Conservation (phyloP, 2,113 vertebrate species). For the Dromas ardeola region DNA sequence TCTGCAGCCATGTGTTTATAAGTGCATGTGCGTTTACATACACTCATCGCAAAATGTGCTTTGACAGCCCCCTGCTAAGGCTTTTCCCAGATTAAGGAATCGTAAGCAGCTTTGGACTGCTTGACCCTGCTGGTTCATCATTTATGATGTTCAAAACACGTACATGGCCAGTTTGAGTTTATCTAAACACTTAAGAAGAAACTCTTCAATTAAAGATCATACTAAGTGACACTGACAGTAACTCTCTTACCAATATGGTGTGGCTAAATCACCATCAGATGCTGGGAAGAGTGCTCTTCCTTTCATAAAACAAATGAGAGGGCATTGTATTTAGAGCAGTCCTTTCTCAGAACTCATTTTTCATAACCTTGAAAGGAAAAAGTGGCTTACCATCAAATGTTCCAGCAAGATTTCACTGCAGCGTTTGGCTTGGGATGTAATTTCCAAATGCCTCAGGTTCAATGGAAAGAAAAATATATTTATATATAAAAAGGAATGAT, state of each 20-base stretch:
- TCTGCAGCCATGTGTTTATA: not conserved
- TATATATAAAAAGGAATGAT: not conserved
- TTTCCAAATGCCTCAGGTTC: not conserved
- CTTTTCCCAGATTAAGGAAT: constrained; percentile 28
- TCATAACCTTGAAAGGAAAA: not conserved
- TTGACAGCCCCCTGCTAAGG: not conserved
- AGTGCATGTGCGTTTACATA: not conserved
- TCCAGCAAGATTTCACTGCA: not conserved
- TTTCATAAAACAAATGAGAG: not conserved
- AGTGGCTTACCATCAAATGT: not conserved
- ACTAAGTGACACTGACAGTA: not conserved
- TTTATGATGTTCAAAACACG: not conserved
- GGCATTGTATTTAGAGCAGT: not conserved
- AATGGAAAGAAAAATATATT: not conserved
- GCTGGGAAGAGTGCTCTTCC: not conserved
- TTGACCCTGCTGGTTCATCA: not conserved
- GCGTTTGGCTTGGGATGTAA: not conserved
- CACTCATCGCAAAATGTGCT: not conserved
- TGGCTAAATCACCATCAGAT: not conserved
- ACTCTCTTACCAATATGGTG: not conserved
- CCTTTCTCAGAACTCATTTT: not conserved
- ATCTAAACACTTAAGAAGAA: constrained; percentile 20
- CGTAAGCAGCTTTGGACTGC: not conserved
- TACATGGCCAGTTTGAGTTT: constrained; percentile 30
- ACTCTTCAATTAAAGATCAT: not conserved